These are phyloP conservation scores for Sebastes miniatus DNA, from an alignment of 2,797 vertebrate species.

Conservation along the genomic window DNA sequence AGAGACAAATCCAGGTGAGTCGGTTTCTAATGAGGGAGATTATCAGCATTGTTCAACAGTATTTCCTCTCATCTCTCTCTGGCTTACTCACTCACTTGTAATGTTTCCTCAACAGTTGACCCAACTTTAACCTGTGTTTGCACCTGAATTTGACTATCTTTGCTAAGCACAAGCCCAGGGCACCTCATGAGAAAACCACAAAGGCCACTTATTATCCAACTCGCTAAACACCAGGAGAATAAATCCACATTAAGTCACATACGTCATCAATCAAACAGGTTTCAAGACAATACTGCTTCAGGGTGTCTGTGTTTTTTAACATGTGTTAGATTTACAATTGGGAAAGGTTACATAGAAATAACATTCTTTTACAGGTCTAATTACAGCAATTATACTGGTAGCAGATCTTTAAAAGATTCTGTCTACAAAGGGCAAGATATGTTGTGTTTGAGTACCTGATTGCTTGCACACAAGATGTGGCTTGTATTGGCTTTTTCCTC, in stretches of 20 bases:
- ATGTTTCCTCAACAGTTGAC: constrained; percentile 48
- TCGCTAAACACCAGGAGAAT: neutral
- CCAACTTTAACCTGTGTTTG: constrained; percentile 63
- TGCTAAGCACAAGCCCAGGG: constrained; percentile 36
- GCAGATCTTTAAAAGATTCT: constrained; percentile 57
- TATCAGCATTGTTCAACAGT: constrained; percentile 62
- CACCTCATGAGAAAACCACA: constrained; percentile 38
- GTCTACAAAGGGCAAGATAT: constrained; percentile 61
- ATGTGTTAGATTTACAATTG: constrained; percentile 40
- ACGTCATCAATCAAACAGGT: neutral
- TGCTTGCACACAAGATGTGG: constrained; percentile 79
- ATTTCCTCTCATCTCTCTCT: constrained; percentile 17
- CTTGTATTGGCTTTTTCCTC: constrained; percentile 79
- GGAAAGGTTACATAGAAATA: constrained; percentile 35
- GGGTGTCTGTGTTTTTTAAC: constrained; percentile 22
- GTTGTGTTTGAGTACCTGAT: constrained; percentile 72
- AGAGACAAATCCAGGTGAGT: constrained; percentile 41
- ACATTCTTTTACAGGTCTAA: constrained; percentile 42
- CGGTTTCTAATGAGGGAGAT: constrained; percentile 60
- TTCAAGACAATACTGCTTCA: constrained; percentile 3
- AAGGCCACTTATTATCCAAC: constrained; percentile 31
- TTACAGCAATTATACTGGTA: constrained; percentile 62
- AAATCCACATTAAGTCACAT: constrained; percentile 35
- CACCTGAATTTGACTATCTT: constrained; percentile 25
- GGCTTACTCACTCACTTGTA: constrained; percentile 6